A percentile compares a stretch with the other conserved stretches of the same genome.
phyloP scores from a whole-genome alignment of 2,888 invertebrate species.

The Dryobotodes eremita region DNA sequence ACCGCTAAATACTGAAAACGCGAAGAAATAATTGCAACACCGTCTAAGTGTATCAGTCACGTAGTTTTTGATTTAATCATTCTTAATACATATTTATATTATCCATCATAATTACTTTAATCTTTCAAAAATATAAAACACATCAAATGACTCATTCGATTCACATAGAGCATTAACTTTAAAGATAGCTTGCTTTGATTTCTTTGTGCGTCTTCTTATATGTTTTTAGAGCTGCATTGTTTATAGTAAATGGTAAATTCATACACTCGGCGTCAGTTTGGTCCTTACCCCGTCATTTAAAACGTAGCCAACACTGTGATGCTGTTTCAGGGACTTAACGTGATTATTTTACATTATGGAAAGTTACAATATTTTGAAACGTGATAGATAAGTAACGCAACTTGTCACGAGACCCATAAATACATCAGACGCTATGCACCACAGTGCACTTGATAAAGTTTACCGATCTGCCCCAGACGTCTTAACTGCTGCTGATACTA shows the following conservation, averaged over 20 bases:
- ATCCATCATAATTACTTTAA: conserved; percentile 22
- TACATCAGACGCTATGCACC: conserved; percentile 17
- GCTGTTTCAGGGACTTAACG: not conserved
- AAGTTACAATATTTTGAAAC: conserved; percentile 16
- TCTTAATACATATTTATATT: not conserved
- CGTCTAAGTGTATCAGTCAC: not conserved
- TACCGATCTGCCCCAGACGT: conserved; percentile 18
- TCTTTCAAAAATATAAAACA: not conserved
- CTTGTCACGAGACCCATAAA: conserved; percentile 1
- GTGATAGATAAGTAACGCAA: conserved; percentile 20
- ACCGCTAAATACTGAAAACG: not conserved
- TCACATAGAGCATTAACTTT: not conserved
- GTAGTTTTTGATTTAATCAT: conserved; percentile 6
- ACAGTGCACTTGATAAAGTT: conserved; percentile 31
- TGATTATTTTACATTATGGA: not conserved
- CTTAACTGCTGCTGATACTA: conserved; percentile 7
- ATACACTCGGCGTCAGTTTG: not conserved
- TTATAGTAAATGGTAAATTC: not conserved
- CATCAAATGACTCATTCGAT: not conserved
- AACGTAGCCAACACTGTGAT: not conserved
- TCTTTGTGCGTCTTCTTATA: not conserved
- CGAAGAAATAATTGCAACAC: not conserved
- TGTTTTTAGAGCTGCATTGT: not conserved
- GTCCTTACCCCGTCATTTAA: not conserved
- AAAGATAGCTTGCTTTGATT: not conserved